These are phyloP conservation scores for Siderastrea siderea DNA, from an alignment of 92 coral and sea anemone genomes.

Conservation along the genomic window DNA sequence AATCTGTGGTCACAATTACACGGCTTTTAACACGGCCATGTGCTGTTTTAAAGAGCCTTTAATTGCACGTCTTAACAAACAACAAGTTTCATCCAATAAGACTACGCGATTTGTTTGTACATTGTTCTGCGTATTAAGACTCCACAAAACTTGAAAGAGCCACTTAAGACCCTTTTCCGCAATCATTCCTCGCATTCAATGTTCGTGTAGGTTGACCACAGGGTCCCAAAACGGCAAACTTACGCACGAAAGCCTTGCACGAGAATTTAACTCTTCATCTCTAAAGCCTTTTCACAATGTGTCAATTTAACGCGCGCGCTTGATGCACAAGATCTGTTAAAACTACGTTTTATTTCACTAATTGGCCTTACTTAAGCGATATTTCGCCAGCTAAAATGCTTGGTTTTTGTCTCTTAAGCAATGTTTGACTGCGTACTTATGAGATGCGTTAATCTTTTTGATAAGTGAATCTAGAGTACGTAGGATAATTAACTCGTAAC, in stretches of 20 bases:
- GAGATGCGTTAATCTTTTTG: slow-evolving; percentile 38
- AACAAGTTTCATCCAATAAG: slow-evolving; percentile 32
- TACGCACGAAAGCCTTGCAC: slow-evolving; percentile 19
- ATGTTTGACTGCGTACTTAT: slow-evolving; percentile 48
- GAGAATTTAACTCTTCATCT: neutral
- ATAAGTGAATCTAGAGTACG: slow-evolving; percentile 44
- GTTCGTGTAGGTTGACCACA: slow-evolving; percentile 8
- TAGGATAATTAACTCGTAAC: slow-evolving; percentile 49
- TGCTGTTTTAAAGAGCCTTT: slow-evolving; percentile 45
- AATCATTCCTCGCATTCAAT: slow-evolving; percentile 21
- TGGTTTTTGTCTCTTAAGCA: slow-evolving; percentile 28
- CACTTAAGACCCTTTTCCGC: slow-evolving; percentile 30
- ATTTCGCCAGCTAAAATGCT: slow-evolving; percentile 16
- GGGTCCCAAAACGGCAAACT: neutral
- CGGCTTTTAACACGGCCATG: slow-evolving; percentile 43
- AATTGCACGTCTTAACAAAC: slow-evolving; percentile 48
- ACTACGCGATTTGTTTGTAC: slow-evolving; percentile 34
- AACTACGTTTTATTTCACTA: slow-evolving; percentile 13
- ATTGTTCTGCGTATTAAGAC: slow-evolving; percentile 20
- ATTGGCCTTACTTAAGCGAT: slow-evolving; percentile 19
- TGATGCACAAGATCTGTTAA: neutral
- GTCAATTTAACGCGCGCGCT: slow-evolving; percentile 12
- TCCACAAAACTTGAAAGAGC: slow-evolving; percentile 27
- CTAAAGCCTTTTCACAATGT: too few species aligned
- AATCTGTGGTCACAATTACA: slow-evolving; percentile 57